A percentile compares a stretch with the other conserved stretches of the same genome.
Evolutionary conservation across 2,888 invertebrate species (phyloP).

Genomic region (Trachelus stipa): DNA sequence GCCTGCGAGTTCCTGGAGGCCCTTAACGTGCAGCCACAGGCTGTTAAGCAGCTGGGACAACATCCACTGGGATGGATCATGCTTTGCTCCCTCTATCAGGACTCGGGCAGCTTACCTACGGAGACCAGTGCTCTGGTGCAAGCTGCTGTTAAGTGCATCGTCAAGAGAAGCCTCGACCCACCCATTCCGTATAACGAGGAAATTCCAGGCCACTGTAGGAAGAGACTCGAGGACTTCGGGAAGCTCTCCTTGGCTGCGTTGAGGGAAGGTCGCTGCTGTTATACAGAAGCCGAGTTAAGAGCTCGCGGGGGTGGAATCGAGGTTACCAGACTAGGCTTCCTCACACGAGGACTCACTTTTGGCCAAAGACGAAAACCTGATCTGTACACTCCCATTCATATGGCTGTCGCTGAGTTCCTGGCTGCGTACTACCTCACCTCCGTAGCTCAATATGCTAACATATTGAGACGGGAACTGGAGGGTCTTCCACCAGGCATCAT

Average conservation of each 20-base stretch:
- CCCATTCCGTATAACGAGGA: slow-evolving; percentile 54
- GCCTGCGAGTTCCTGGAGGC: slow-evolving; percentile 63
- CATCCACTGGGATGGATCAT: slow-evolving; percentile 70
- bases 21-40: slow-evolving; percentile 62
- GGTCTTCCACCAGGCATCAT: slow-evolving; percentile 67
- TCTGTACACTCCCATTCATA: slow-evolving; percentile 68
- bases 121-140: slow-evolving; percentile 63
- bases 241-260: slow-evolving; percentile 68
- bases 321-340: slow-evolving; percentile 66
- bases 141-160: slow-evolving; percentile 66
- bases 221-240: slow-evolving; percentile 69
- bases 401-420: slow-evolving; percentile 69
- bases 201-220: slow-evolving; percentile 65
- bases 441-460: slow-evolving; percentile 68
- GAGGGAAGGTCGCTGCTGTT: slow-evolving; percentile 67
- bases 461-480: slow-evolving; percentile 69
- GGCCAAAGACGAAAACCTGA: slow-evolving; percentile 66
- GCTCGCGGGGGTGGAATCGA: slow-evolving; percentile 64
- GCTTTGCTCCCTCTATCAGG: slow-evolving; percentile 67
- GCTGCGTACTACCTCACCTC: slow-evolving; percentile 71
- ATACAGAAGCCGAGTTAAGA: slow-evolving; percentile 68
- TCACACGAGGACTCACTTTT: slow-evolving; percentile 65
- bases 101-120: slow-evolving; percentile 55
- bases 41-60: slow-evolving; percentile 65
- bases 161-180: slow-evolving; percentile 63